A percentile compares a stretch with the other conserved stretches of the same genome.
These are phyloP conservation scores for Leuciscus idus DNA, from an alignment of 2,113 vertebrate species.

Conservation along the genomic window DNA sequence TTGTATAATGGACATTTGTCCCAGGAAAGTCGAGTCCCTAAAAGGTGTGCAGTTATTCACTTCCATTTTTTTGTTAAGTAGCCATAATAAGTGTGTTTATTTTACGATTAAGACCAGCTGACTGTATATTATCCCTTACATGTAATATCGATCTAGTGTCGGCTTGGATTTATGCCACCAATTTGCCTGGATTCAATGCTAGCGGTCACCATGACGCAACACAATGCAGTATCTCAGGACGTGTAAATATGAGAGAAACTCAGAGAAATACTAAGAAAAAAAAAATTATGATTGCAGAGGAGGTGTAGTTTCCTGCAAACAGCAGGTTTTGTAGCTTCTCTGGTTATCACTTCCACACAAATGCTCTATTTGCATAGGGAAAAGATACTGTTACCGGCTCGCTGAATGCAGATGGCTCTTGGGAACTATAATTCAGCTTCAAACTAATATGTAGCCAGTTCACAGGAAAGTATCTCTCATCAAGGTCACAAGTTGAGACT, in stretches of 20 bases:
- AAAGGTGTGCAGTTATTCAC: no score
- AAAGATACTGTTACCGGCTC: slow-evolving; percentile 19
- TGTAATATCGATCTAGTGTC: background rate
- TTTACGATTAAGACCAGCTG: background rate
- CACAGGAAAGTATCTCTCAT: slow-evolving; percentile 33
- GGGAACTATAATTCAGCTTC: slow-evolving; percentile 49
- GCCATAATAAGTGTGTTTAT: slow-evolving; percentile 1
- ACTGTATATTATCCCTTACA: background rate
- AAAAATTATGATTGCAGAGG: background rate
- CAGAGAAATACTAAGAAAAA: background rate
- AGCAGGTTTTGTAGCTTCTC: background rate
- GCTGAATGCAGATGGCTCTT: slow-evolving; percentile 9
- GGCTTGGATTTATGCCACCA: background rate
- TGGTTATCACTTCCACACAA: slow-evolving; percentile 47
- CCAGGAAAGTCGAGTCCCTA: background rate
- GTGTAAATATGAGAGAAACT: background rate
- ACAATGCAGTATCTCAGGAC: background rate
- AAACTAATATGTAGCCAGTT: slow-evolving; percentile 27
- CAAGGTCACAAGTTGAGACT: slow-evolving; percentile 46
- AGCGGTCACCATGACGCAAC: background rate
- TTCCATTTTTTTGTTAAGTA: background rate
- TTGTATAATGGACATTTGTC: background rate
- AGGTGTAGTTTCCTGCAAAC: background rate
- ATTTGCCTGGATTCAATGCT: background rate
- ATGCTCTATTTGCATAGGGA: slow-evolving; percentile 44